These are phyloP conservation scores for Planococcus citri DNA, from an alignment of 1,140 invertebrate species.

Conservation along the genomic window DNA sequence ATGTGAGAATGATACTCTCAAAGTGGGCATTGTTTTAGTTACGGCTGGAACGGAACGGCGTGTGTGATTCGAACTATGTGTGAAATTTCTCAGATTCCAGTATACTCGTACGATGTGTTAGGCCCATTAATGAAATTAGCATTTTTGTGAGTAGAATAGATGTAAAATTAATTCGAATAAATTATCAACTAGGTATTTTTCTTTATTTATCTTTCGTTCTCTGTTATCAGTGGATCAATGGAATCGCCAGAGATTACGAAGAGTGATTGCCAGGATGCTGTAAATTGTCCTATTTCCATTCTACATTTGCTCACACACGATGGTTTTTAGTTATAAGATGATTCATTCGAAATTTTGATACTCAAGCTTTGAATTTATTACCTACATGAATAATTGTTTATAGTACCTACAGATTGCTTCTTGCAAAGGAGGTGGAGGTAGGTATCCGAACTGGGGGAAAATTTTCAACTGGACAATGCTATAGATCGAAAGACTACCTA, in stretches of 20 bases:
- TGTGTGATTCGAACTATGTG: constrained; percentile 55
- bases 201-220: too few relatives aligned
- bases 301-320: not conserved
- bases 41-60: constrained; percentile 46
- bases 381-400: too few relatives aligned
- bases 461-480: too few relatives aligned
- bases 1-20: not conserved
- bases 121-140: not conserved
- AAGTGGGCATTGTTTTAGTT: constrained; percentile 35
- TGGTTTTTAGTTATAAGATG: not conserved
- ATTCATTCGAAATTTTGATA: not conserved
- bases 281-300: not conserved
- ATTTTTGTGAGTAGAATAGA: constrained; percentile 12
- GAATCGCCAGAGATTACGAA: not conserved
- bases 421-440: too few relatives aligned
- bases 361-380: too few relatives aligned
- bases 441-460: too few relatives aligned
- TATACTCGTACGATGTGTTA: not conserved
- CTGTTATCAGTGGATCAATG: not conserved
- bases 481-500: too few relatives aligned
- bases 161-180: not conserved
- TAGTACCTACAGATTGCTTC: too few relatives aligned
- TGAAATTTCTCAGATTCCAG: constrained; percentile 34
- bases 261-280: not conserved
- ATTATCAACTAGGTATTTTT: not conserved